Evolutionary conservation across 1,140 invertebrate species (phyloP).

Genomic region (Dendrolimus punctatus): DNA sequence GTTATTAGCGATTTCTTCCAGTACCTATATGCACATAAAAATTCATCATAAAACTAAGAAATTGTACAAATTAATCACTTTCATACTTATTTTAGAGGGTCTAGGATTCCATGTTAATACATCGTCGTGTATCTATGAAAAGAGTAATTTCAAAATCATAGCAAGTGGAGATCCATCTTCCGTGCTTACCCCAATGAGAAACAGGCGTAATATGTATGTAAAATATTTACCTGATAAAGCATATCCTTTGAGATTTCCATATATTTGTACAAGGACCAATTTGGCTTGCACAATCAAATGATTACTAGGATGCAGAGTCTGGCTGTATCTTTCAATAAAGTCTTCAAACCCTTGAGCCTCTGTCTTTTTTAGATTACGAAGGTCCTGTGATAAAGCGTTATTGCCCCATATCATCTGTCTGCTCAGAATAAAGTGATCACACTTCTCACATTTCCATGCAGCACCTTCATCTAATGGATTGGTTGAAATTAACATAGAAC

Average conservation of each 20-base stretch:
- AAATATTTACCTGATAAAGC: constrained; percentile 66
- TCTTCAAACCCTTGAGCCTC: constrained; percentile 73
- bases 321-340: constrained; percentile 74
- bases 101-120: no score
- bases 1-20: no score
- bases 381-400: constrained; percentile 74
- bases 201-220: constrained; percentile 1
- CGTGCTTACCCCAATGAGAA: no score
- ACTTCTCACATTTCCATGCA: constrained; percentile 77
- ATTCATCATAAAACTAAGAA: no score
- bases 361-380: constrained; percentile 72
- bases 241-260: constrained; percentile 74
- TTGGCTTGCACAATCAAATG: constrained; percentile 78
- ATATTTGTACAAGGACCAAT: constrained; percentile 77
- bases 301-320: constrained; percentile 76
- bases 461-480: constrained; percentile 74
- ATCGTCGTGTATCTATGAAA: no score
- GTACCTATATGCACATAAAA: no score
- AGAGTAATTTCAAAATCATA: no score
- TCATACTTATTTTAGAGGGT: no score
- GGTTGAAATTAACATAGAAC: constrained; percentile 70
- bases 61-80: no score
- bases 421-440: constrained; percentile 68
- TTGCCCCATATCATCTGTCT: constrained; percentile 75
- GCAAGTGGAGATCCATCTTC: no score